Percentiles rank a stretch among this genome's conserved stretches.
These are phyloP conservation scores for Penaeus japonicus DNA, from an alignment of 1,140 invertebrate species.

Conservation along the genomic window DNA sequence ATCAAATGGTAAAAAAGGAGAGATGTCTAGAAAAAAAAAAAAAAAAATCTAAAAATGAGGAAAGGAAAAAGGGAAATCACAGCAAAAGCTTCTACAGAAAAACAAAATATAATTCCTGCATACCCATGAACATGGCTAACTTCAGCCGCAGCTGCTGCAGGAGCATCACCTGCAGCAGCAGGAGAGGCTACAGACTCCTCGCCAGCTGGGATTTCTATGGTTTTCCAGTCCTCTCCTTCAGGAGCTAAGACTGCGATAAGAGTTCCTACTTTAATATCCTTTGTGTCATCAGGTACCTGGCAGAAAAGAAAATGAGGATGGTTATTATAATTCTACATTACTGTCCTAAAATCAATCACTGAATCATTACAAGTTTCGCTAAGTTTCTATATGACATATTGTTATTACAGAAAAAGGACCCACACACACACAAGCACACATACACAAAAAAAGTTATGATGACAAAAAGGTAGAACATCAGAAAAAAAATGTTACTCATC, in stretches of 20 bases:
- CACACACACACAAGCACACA: no score
- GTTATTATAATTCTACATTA: background rate
- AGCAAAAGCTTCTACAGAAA: no score
- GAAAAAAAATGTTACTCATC: no score
- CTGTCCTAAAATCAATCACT: constrained; percentile 57
- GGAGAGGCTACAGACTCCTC: constrained; percentile 60
- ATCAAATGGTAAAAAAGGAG: no score
- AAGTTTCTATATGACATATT: no score
- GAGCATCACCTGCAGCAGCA: background rate
- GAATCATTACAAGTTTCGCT: background rate
- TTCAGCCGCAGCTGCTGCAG: constrained; percentile 67
- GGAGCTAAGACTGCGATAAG: constrained; percentile 89
- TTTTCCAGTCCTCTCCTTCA: constrained; percentile 77
- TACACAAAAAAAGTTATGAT: no score
- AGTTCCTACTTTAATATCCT: constrained; percentile 85
- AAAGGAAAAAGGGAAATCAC: background rate
- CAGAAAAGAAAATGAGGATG: constrained; percentile 15
- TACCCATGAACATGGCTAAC: constrained; percentile 50
- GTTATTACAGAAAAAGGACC: no score
- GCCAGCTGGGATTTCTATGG: constrained; percentile 70
- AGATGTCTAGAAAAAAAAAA: no score
- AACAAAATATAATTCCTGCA: background rate
- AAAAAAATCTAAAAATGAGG: no score
- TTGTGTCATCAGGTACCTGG: constrained; percentile 76
- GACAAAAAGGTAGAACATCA: no score